These are phyloP conservation scores for Amorpha juglandis DNA, from an alignment of 2,888 invertebrate species.

Conservation along the genomic window DNA sequence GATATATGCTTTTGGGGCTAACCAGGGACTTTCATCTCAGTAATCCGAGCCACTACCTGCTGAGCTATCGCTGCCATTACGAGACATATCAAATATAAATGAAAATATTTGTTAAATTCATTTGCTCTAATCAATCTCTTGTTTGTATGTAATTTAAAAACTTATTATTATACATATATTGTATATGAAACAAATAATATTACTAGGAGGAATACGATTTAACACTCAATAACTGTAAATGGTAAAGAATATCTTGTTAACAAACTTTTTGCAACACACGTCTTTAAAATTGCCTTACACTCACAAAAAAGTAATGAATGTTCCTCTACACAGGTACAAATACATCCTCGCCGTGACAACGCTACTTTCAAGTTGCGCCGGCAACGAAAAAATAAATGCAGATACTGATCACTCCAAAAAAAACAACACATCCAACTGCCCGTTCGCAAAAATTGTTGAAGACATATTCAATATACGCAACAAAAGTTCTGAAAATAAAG, in stretches of 20 bases:
- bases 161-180: no score
- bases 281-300: background rate
- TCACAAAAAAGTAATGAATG: slow-evolving; percentile 16
- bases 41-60: no score
- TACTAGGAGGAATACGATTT: background rate
- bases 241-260: background rate
- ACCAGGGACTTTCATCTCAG: no score
- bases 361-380: slow-evolving; percentile 41
- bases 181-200: no score
- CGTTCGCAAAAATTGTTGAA: slow-evolving; percentile 73
- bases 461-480: slow-evolving; percentile 73
- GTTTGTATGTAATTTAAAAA: no score
- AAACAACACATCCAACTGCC: slow-evolving; percentile 63
- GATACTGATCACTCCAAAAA: slow-evolving; percentile 38
- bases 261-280: background rate
- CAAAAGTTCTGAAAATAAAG: slow-evolving; percentile 50
- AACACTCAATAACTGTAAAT: background rate
- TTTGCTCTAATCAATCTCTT: no score
- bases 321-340: slow-evolving; percentile 59
- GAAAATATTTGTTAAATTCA: no score
- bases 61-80: no score
- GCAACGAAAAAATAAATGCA: slow-evolving; percentile 41
- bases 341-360: slow-evolving; percentile 51
- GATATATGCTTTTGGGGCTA: no score
- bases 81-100: no score